Evolutionary conservation across 2,888 invertebrate genomes (phyloP).

Genomic region (Automeris io): DNA sequence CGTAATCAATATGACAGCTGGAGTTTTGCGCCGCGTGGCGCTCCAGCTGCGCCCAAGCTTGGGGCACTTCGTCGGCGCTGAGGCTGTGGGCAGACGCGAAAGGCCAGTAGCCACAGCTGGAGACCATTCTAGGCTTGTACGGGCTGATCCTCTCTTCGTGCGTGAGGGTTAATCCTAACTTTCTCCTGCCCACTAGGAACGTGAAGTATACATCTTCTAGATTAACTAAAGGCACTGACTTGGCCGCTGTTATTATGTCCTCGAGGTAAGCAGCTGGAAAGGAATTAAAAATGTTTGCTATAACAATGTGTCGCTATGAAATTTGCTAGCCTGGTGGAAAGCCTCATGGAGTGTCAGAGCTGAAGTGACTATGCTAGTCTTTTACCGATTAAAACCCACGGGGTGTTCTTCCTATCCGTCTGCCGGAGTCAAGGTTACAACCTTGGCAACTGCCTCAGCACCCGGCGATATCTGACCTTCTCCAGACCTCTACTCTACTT

Average conservation of each 20-base stretch:
- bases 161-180: slow-evolving; percentile 65
- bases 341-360: no score
- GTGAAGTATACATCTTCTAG: slow-evolving; percentile 86
- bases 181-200: slow-evolving; percentile 78
- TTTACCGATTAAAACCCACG: no score
- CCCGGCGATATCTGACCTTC: no score
- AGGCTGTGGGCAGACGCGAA: slow-evolving; percentile 43
- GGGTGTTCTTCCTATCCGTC: no score
- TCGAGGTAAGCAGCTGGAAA: slow-evolving; percentile 40
- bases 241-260: slow-evolving; percentile 70
- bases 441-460: no score
- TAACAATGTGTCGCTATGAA: background rate
- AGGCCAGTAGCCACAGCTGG: slow-evolving; percentile 39
- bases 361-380: no score
- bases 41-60: slow-evolving; percentile 33
- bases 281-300: slow-evolving; percentile 3
- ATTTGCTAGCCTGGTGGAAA: no score
- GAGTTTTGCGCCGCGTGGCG: background rate
- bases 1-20: no score
- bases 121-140: slow-evolving; percentile 28
- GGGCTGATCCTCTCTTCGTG: slow-evolving; percentile 76
- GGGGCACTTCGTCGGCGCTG: slow-evolving; percentile 29
- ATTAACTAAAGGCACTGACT: slow-evolving; percentile 77
- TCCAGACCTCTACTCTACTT: no score
- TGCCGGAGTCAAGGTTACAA: no score